Evolutionary conservation across 2,797 vertebrate species (phyloP).

Genomic region (Cyclopterus lumpus): DNA sequence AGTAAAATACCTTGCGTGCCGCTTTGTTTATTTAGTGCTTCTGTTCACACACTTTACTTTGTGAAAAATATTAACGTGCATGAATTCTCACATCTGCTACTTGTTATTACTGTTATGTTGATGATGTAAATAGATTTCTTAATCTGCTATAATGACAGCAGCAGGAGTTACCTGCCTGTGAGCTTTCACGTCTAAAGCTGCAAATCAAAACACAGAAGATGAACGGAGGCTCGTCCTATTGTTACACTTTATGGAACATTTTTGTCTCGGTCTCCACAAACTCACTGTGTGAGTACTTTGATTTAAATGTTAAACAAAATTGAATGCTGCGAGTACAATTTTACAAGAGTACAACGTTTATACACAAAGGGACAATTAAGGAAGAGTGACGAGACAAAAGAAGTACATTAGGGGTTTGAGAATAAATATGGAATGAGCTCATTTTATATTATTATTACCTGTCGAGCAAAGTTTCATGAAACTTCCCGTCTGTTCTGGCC

Average conservation of each 20-base stretch:
- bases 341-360: not conserved
- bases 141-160: not conserved
- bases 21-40: not conserved
- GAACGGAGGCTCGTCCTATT: not conserved
- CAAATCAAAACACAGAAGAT: not conserved
- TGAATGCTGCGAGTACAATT: not conserved
- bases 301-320: not conserved
- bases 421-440: not conserved
- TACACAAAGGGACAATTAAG: not conserved
- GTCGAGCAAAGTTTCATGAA: conserved; percentile 94
- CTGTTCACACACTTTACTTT: not conserved
- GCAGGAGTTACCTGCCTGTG: not conserved
- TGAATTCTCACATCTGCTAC: not conserved
- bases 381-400: not conserved
- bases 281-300: not conserved
- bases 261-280: not conserved
- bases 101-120: not conserved
- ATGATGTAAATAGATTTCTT: not conserved
- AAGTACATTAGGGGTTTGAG: not conserved
- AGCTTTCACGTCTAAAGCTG: not conserved
- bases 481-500: conserved; percentile 92
- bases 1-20: not conserved
- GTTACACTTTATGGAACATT: not conserved
- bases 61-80: not conserved
- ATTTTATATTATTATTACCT: conserved; percentile 78